Conservation (phyloP, 2,888 invertebrate genomes). For the Dasypogon diadema region DNA sequence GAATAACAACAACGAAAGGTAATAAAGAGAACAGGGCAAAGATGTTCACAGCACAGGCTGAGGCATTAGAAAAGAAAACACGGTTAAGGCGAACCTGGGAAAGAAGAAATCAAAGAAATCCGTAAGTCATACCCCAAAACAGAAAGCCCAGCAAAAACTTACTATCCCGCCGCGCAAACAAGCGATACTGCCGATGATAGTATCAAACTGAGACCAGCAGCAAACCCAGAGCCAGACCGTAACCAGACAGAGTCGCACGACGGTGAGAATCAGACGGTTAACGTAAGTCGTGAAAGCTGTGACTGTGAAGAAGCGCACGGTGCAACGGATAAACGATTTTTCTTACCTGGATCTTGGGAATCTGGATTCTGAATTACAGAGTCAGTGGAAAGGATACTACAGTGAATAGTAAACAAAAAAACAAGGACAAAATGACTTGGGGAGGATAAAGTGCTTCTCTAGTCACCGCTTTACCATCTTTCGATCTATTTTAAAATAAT, state of each 20-base stretch:
- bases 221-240: constrained; percentile 33
- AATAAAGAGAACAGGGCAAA: constrained; percentile 2
- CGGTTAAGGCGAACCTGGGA: background rate
- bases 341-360: too few species aligned
- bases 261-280: constrained; percentile 49
- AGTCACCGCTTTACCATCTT: background rate
- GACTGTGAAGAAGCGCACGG: constrained; percentile 16
- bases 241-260: constrained; percentile 47
- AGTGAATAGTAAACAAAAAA: background rate
- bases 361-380: too few species aligned
- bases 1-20: constrained; percentile 25
- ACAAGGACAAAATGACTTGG: constrained; percentile 4
- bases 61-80: constrained; percentile 28
- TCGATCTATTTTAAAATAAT: background rate
- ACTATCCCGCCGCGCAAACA: constrained; percentile 36
- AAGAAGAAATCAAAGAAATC: constrained; percentile 36
- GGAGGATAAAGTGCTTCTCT: constrained; percentile 9
- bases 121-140: constrained; percentile 23
- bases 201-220: constrained; percentile 32
- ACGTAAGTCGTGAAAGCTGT: constrained; percentile 22
- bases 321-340: constrained; percentile 5
- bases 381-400: background rate
- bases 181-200: constrained; percentile 44
- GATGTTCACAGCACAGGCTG: background rate
- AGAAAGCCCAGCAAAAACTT: constrained; percentile 27